Evolutionary conservation across 1,140 invertebrate species (phyloP).

Genomic region (Papilio polyxenes): DNA sequence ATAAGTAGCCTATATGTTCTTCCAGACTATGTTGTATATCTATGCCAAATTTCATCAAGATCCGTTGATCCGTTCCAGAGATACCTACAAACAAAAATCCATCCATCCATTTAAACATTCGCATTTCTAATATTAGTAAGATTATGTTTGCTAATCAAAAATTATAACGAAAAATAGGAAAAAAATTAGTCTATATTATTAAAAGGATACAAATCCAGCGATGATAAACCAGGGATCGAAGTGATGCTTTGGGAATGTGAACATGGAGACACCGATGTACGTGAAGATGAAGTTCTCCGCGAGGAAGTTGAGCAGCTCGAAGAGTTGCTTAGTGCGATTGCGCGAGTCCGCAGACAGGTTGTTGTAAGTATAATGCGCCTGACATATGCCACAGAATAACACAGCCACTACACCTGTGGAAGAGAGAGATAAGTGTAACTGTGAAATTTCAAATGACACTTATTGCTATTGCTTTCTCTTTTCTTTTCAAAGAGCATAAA

Average conservation of each 20-base stretch:
- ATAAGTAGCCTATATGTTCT: too few relatives aligned
- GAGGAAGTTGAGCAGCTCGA: constrained; percentile 97
- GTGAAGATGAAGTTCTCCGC: constrained; percentile 99
- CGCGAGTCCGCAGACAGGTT: constrained; percentile 95
- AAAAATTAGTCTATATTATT: background rate
- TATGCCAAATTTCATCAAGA: background rate
- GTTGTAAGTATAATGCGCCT: constrained; percentile 99
- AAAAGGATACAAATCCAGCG: constrained; percentile 95
- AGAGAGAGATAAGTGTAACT: constrained; percentile 29
- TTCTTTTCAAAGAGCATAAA: too few relatives aligned
- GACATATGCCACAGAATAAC: constrained; percentile 98
- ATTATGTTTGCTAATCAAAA: too few relatives aligned
- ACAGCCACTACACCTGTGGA: constrained; percentile 94
- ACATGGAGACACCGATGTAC: constrained; percentile 99
- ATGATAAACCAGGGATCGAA: constrained; percentile 96
- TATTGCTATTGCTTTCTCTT: background rate
- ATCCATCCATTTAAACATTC: too few relatives aligned
- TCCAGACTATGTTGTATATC: background rate
- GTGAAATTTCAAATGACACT: too few relatives aligned
- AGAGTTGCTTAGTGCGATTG: constrained; percentile 95
- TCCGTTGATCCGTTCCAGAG: too few relatives aligned
- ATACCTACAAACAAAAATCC: too few relatives aligned
- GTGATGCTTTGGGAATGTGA: constrained; percentile 97
- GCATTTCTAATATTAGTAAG: too few relatives aligned
- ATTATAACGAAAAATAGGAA: too few relatives aligned